phyloP scores from a whole-genome alignment of 2,888 invertebrate species.

The Patella ulyssiponensis region DNA sequence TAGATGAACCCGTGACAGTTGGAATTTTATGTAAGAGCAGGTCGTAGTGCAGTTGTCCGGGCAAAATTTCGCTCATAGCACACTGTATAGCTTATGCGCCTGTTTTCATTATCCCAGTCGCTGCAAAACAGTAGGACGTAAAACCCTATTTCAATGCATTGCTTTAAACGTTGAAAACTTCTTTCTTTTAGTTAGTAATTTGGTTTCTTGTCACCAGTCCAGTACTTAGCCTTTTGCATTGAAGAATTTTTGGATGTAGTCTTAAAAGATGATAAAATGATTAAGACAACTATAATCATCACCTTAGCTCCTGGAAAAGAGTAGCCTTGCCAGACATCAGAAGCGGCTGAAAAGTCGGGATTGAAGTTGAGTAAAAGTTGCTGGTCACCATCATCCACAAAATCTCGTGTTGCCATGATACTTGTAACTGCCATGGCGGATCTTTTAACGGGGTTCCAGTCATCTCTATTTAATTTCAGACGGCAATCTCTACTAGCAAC shows the following conservation, averaged over 20 bases:
- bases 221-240: too few relatives aligned
- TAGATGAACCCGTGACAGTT: too few relatives aligned
- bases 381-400: constrained; percentile 29
- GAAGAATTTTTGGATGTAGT: too few relatives aligned
- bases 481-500: constrained; percentile 20
- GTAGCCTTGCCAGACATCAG: constrained; percentile 14
- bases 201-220: too few relatives aligned
- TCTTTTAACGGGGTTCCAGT: constrained; percentile 25
- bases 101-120: too few relatives aligned
- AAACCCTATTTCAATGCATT: background rate
- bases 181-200: background rate
- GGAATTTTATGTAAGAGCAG: too few relatives aligned
- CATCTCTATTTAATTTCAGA: constrained; percentile 18
- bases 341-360: constrained; percentile 17
- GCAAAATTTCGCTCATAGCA: too few relatives aligned
- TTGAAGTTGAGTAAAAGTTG: constrained; percentile 19
- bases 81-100: too few relatives aligned
- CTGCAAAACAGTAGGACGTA: background rate
- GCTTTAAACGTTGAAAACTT: background rate
- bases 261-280: too few relatives aligned
- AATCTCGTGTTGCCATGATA: constrained; percentile 27
- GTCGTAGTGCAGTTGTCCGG: too few relatives aligned
- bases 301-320: constrained; percentile 13
- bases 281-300: too few relatives aligned
- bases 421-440: constrained; percentile 19